These are phyloP conservation scores for Hydra vulgaris DNA, from an alignment of 30 jellyfish, hydroid and myxozoan genomes.

Conservation along the genomic window DNA sequence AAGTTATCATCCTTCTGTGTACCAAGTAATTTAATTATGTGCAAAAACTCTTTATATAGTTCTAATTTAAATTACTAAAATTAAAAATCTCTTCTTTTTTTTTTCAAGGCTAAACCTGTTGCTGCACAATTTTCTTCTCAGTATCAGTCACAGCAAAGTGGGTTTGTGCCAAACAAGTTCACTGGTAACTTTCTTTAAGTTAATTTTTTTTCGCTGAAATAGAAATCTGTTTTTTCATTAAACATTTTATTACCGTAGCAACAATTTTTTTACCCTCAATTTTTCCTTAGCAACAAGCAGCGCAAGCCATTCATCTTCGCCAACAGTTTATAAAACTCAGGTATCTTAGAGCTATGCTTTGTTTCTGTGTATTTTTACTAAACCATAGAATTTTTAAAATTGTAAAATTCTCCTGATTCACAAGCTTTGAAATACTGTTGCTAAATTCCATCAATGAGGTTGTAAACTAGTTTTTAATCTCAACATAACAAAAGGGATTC, in stretches of 20 bases:
- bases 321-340: background rate
- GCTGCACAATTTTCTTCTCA: background rate
- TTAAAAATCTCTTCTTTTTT: too few species aligned
- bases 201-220: background rate
- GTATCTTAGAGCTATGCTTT: background rate
- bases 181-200: background rate
- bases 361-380: background rate
- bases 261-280: too few species aligned
- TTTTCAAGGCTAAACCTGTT: background rate
- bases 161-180: background rate
- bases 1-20: conserved; percentile 45
- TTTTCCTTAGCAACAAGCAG: background rate
- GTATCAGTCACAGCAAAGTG: background rate
- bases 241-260: background rate
- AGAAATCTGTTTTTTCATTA: conserved; percentile 15
- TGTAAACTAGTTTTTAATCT: too few species aligned
- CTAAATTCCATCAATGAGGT: too few species aligned
- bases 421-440: too few species aligned
- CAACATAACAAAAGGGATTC: too few species aligned
- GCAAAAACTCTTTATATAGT: background rate
- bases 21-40: conserved; percentile 13
- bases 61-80: too few species aligned
- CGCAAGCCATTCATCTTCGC: background rate
- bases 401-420: too few species aligned
- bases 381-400: background rate